phyloP scores from a whole-genome alignment of 1,140 invertebrate genomes.

The Drosophila lacertosa region DNA sequence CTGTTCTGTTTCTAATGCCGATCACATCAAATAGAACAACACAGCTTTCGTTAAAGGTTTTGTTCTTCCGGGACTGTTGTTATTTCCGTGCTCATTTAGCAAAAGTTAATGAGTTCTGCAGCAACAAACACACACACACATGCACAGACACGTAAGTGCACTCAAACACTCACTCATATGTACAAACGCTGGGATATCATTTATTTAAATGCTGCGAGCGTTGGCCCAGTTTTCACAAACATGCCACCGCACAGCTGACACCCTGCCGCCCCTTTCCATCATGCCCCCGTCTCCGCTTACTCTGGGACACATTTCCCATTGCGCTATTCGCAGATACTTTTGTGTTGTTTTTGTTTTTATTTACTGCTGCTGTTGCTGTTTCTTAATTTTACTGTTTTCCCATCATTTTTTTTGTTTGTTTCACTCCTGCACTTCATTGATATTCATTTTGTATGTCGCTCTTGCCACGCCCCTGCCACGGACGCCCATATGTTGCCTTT shows the following conservation, averaged over 20 bases:
- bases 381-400: conserved; percentile 22
- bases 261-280: background rate
- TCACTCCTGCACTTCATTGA: conserved; percentile 56
- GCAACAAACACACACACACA: conserved; percentile 8
- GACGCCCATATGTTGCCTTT: conserved; percentile 8
- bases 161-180: conserved; percentile 13
- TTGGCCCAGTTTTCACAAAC: conserved; percentile 50
- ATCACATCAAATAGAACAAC: conserved; percentile 33
- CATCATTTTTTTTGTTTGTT: conserved; percentile 26
- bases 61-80: conserved; percentile 40
- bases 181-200: conserved; percentile 34
- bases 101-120: conserved; percentile 51
- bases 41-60: conserved; percentile 13
- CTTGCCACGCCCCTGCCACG: conserved; percentile 47
- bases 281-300: background rate
- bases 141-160: conserved; percentile 5
- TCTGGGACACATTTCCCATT: conserved; percentile 9
- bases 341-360: conserved; percentile 21
- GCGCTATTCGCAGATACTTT: conserved; percentile 21
- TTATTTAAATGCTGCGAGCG: conserved; percentile 54
- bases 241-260: conserved; percentile 3
- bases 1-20: conserved; percentile 33
- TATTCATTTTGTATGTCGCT: conserved; percentile 56
- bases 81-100: conserved; percentile 48
- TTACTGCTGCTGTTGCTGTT: conserved; percentile 18